phyloP scores from a whole-genome alignment of 2,113 vertebrate species.

The Megaceryle maxima region DNA sequence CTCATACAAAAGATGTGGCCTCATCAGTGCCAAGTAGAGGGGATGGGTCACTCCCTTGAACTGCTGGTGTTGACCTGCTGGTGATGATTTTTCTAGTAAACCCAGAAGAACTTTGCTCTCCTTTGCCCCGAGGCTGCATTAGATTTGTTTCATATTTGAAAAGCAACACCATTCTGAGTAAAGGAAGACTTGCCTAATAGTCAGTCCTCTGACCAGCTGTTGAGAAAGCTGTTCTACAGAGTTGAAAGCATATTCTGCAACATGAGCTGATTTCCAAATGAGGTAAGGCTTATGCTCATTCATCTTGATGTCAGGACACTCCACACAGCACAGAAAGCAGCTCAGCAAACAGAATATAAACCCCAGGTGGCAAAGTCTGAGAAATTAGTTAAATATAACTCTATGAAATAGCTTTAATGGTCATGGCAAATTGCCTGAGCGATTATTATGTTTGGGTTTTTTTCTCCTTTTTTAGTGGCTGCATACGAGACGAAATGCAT shows the following conservation, averaged over 20 bases:
- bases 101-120: background rate
- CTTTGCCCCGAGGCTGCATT: background rate
- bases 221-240: background rate
- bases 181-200: background rate
- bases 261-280: conserved; percentile 4
- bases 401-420: background rate
- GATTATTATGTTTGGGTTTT: background rate
- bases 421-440: background rate
- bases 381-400: conserved; percentile 25
- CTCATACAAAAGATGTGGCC: too few relatives aligned
- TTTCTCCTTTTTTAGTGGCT: background rate
- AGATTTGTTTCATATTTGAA: background rate
- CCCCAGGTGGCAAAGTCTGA: background rate
- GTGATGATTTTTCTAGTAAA: background rate
- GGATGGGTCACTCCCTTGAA: background rate
- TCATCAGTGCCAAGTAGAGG: background rate
- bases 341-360: conserved; percentile 1
- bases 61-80: background rate
- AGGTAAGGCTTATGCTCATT: background rate
- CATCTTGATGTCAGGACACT: conserved; percentile 40
- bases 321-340: background rate
- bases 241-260: background rate
- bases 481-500: background rate
- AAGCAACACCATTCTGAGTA: background rate
- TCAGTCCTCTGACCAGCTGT: conserved; percentile 7